A percentile compares a stretch with the other conserved stretches of the same genome.
phyloP scores from a whole-genome alignment of 2,888 invertebrate genomes.

The Pogonocherus hispidulus region DNA sequence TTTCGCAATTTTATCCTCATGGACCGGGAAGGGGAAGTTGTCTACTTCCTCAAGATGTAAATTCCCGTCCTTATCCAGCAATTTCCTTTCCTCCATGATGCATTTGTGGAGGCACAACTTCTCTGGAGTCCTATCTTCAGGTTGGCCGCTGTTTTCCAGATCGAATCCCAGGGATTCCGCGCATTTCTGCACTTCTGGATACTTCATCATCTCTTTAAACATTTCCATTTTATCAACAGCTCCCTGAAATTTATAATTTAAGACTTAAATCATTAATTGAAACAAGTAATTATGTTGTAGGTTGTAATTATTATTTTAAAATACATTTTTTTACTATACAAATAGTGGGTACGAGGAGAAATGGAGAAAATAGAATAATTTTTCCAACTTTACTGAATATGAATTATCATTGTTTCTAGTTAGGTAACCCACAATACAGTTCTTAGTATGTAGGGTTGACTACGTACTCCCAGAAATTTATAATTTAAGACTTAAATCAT shows the following conservation, averaged over 20 bases:
- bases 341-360: no score
- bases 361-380: no score
- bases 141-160: not conserved
- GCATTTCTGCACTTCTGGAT: not conserved
- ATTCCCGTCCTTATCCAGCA: not conserved
- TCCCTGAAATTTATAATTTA: not conserved
- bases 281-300: no score
- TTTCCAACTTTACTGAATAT: no score
- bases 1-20: not conserved
- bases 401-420: no score
- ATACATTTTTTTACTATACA: no score
- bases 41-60: not conserved
- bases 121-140: not conserved
- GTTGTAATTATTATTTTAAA: no score
- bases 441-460: no score
- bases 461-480: no score
- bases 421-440: no score
- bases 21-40: not conserved
- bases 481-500: no score
- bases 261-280: no score
- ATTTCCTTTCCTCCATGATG: not conserved
- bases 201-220: not conserved
- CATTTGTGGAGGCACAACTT: conserved; percentile 3
- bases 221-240: not conserved
- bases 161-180: not conserved